Evolutionary conservation across 2,797 vertebrate species (phyloP), one percentile per base, ranked within the genome.

Genomic region (Phalloptychus januarius): DNA sequence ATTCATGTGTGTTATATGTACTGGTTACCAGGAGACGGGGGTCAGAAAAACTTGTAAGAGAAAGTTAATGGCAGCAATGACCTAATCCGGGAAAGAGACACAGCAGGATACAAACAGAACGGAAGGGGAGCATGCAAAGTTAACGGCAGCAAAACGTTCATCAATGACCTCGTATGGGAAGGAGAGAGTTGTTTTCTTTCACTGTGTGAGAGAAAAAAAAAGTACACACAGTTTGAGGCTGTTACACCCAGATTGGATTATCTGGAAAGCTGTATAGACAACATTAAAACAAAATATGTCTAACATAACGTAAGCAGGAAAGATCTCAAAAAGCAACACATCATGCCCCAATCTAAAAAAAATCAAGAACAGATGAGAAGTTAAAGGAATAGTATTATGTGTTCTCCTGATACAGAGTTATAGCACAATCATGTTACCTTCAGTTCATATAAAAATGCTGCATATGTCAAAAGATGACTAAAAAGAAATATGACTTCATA

Each of bases 1-100:
- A 42, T 50, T 52, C 91, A 75, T 86, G 79, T 90, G 83, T 72
- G 79, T 93, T 93, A 84, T 88, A 86, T 92, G 44, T 79, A 31
- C 23, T 28, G 15, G n/a, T 67, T 11, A 36, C n/a, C 18, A 16
- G 8, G 20, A 40, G 46, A 31, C 69, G 0, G 40, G 18, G 50
- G 33, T 38, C 36, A 54, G 1, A 13, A 52, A 25, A n/a, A 28
- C 2, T 73, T 72, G 33, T 7, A 48, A 4, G 7, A 67, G 5
- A 4, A 69, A 67, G 36, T 65, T 38, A 65, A 36, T 40, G 63
- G 12, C 23, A 12, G 38, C 36, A 69, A n/a, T 25, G n/a, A 13
- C 40, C 42, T 63, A 2, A 8, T 63, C 56, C 6, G 16, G 5
- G 31, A 63, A 36, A 63, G 31, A 63, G 31, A 33, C 28, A 63